Conservation (phyloP, 2,888 invertebrate genomes). For the Coleophora flavipennella region DNA sequence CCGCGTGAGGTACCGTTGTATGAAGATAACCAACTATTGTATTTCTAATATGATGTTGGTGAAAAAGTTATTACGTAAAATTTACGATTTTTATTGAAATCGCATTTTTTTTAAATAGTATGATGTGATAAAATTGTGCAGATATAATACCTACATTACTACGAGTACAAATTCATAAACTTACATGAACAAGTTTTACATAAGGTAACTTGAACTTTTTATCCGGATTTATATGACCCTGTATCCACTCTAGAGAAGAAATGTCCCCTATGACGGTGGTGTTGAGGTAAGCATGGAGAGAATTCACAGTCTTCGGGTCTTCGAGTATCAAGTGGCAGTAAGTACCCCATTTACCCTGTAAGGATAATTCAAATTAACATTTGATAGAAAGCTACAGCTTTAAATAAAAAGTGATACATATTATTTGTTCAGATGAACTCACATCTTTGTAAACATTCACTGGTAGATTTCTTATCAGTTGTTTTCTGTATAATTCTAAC, state of each 20-base stretch:
- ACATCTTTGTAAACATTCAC: constrained; percentile 82
- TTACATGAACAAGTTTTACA: too few relatives aligned
- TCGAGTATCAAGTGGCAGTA: constrained; percentile 84
- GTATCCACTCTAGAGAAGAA: constrained; percentile 80
- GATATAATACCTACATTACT: too few relatives aligned
- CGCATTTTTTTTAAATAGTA: too few relatives aligned
- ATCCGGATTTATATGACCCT: constrained; percentile 62
- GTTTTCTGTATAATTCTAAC: constrained; percentile 75
- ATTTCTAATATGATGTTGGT: neutral
- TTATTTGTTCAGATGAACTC: constrained; percentile 24
- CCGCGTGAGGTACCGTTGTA: too few relatives aligned
- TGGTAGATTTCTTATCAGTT: constrained; percentile 80
- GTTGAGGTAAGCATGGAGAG: constrained; percentile 83
- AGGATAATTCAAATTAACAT: constrained; percentile 7
- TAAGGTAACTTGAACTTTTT: too few relatives aligned
- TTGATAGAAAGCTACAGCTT: too few relatives aligned
- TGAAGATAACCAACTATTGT: too few relatives aligned
- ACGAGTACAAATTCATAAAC: too few relatives aligned
- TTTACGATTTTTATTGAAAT: too few relatives aligned
- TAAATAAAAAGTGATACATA: too few relatives aligned
- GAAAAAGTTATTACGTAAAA: constrained; percentile 34
- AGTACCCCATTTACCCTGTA: constrained; percentile 79
- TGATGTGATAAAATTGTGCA: too few relatives aligned
- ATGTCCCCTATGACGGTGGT: constrained; percentile 87
- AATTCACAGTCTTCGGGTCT: constrained; percentile 49